These are phyloP conservation scores for Eufriesea mexicana DNA, from an alignment of 1,140 invertebrate genomes.

Conservation along the genomic window DNA sequence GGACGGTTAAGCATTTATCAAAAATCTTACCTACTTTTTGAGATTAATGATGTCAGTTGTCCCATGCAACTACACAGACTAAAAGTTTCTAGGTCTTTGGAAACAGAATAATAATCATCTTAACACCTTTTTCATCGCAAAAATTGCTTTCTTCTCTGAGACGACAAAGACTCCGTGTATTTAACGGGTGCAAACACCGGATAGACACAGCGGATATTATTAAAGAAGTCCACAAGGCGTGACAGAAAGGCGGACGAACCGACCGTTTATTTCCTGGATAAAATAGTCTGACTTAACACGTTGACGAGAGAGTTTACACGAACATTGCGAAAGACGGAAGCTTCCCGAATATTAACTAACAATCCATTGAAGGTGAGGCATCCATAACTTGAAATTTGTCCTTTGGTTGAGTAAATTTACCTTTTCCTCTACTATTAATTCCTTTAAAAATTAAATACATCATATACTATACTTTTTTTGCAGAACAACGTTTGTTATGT, in stretches of 20 bases:
- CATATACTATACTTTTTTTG: background rate
- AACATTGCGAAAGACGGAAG: slow-evolving; percentile 6
- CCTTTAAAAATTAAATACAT: background rate
- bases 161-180: background rate
- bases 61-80: background rate
- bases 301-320: background rate
- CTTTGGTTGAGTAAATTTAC: background rate
- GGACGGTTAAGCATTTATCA: too few species aligned
- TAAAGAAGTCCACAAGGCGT: background rate
- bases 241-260: background rate
- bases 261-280: background rate
- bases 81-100: too few species aligned
- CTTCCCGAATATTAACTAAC: background rate
- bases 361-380: background rate
- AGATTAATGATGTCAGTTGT: background rate
- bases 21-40: background rate
- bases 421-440: background rate
- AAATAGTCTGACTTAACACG: background rate
- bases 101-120: background rate
- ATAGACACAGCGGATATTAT: background rate
- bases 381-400: background rate
- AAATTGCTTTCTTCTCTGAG: background rate
- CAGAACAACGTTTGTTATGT: too few species aligned
- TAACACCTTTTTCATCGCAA: background rate
- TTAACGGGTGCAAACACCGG: background rate